Evolutionary conservation across 2,797 vertebrate genomes (phyloP).

Genomic region (Picus viridis): DNA sequence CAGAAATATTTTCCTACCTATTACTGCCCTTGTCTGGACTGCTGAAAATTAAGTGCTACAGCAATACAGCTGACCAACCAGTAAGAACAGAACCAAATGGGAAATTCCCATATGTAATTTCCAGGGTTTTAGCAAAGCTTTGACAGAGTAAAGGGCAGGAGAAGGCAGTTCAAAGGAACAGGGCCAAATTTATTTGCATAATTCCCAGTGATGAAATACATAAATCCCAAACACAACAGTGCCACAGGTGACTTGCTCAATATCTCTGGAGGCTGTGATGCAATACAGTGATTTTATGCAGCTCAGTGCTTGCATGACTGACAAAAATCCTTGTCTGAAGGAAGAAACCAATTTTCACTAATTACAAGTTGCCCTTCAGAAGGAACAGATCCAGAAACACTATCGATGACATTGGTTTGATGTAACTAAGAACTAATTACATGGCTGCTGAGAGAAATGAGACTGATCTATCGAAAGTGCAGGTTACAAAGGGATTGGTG

Average conservation of each 20-base stretch:
- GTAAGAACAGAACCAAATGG: not conserved
- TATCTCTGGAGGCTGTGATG: not conserved
- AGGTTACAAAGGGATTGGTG: not conserved
- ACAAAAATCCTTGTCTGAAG: not conserved
- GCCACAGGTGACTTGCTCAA: constrained; percentile 11
- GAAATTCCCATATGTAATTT: constrained; percentile 45
- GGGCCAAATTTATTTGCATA: not conserved
- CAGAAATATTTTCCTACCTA: not conserved
- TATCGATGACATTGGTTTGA: not conserved
- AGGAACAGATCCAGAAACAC: not conserved
- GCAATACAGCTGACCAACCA: not conserved
- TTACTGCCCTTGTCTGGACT: not conserved
- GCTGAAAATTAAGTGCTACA: not conserved
- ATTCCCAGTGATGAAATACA: not conserved
- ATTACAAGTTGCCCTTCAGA: not conserved
- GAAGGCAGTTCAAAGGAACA: not conserved
- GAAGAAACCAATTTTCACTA: constrained; percentile 16
- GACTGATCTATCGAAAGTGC: not conserved
- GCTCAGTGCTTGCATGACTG: not conserved
- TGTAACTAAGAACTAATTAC: not conserved
- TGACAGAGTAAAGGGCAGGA: not conserved
- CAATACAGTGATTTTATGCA: not conserved
- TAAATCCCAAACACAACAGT: not conserved
- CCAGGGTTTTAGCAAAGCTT: not conserved
- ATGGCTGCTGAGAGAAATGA: not conserved